Evolutionary conservation across 2,113 vertebrate genomes (phyloP), one percentile per base, ranked within the genome.

Genomic region (Zingel zingel): DNA sequence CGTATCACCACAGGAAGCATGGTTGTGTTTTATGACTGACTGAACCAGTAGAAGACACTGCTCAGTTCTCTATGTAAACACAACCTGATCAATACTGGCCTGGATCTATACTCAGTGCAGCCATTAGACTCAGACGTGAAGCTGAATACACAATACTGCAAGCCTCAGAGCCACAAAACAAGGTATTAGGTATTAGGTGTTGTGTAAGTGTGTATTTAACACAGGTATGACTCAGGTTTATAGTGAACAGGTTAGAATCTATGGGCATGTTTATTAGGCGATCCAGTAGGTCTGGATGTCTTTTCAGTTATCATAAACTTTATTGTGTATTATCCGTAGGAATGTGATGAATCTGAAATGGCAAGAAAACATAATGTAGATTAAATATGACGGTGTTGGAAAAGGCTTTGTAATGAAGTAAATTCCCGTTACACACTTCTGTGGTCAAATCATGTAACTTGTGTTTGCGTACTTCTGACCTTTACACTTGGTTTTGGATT

Each of bases 61-160:
- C 56, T 84, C 70, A 66, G 69, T 47, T 82, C 69, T 74, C 73
- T 83, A 2, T 80, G 90, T 83, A 84, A 93, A 94, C 92, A 92
- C 70, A 64, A 47, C 59, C 33, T n/a, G 80, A 90, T 94, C 92
- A 69, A 94, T 94, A 91, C 58, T 30, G 81, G 58, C 74, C 83
- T 58, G 62, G 18, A 61, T 71, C 70, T 84, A 66, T 86, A 89
- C 79, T 88, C 87, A 57, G 27, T 18, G 79, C 70, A 68, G 54
- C 61, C 57, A 39, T 70, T 51, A 76, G 39, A 68, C 65, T 15
- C 59, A 66, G 70, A 73, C 4, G 15, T 45, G 69, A 66, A 86
- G 70, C 76, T 57, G 77, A 73, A 77, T 66, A 59, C 67, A 75
- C 72, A 77, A 39, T 1, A 14, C 25, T 47, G 54, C 27, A 45